Percentiles rank a stretch among this genome's conserved stretches.
Conservation (phyloP, 2,888 invertebrate species). For the Watsonalla binaria region DNA sequence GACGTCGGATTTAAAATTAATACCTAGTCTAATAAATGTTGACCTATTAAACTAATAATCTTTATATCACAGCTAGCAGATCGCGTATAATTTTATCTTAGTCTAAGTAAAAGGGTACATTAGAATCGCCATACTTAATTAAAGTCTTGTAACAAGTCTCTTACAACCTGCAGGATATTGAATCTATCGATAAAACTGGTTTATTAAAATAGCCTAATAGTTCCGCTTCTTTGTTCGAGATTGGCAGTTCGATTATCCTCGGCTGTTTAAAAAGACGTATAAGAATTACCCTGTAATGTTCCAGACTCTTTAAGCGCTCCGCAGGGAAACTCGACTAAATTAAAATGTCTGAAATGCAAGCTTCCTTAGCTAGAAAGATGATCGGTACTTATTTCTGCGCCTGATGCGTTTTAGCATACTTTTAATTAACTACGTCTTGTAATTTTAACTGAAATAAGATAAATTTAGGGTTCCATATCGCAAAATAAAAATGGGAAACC, state of each 20-base stretch:
- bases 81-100: no score
- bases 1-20: no score
- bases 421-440: no score
- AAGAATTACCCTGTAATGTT: conserved; percentile 71
- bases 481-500: no score
- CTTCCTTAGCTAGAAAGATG: conserved; percentile 48
- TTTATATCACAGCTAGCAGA: no score
- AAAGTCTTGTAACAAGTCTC: no score
- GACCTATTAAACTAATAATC: no score
- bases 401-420: neutral
- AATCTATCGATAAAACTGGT: conserved; percentile 25
- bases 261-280: conserved; percentile 62
- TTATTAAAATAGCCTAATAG: conserved; percentile 54
- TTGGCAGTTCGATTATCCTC: conserved; percentile 76
- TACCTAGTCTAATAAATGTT: no score
- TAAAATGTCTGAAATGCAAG: conserved; percentile 62
- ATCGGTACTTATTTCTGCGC: conserved; percentile 22
- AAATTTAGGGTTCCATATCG: no score
- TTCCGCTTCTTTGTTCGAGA: conserved; percentile 61
- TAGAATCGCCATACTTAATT: no score
- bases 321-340: conserved; percentile 57
- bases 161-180: neutral
- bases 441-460: no score
- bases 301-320: conserved; percentile 69
- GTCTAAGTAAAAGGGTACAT: no score